A percentile compares a stretch with the other conserved stretches of the same genome.
These are phyloP conservation scores for Scaptomyza montana DNA, from an alignment of 1,140 invertebrate species.

Conservation along the genomic window DNA sequence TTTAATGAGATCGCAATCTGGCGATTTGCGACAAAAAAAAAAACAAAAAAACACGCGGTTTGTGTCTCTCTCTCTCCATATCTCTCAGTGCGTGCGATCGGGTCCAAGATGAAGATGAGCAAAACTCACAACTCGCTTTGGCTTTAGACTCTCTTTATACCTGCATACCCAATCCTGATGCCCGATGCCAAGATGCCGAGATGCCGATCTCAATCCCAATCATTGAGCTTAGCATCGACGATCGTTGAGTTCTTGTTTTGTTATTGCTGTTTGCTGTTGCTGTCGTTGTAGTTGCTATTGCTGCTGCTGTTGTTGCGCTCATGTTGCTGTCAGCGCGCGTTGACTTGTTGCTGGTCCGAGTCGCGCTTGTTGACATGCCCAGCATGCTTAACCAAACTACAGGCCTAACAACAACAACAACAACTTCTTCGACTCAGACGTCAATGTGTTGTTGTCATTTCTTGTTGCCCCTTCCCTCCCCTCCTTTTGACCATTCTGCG, in stretches of 20 bases:
- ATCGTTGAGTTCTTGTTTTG: conserved; percentile 56
- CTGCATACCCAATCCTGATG: conserved; percentile 6
- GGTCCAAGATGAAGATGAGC: conserved; percentile 69
- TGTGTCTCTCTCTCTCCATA: conserved; percentile 37
- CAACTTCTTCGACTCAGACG: conserved; percentile 42
- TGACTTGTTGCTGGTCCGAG: conserved; percentile 66
- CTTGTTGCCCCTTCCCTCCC: not conserved
- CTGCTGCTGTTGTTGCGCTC: conserved; percentile 69
- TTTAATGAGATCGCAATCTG: conserved; percentile 81
- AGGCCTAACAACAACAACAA: conserved; percentile 42
- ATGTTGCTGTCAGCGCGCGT: conserved; percentile 74
- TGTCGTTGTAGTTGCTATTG: conserved; percentile 14
- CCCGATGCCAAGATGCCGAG: conserved; percentile 41
- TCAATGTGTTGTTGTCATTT: conserved; percentile 61
- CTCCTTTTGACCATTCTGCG: no score
- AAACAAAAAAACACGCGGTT: conserved; percentile 74
- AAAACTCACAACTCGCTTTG: conserved; percentile 32
- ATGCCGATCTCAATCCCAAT: conserved; percentile 71
- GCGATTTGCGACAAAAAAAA: conserved; percentile 78
- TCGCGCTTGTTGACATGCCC: conserved; percentile 79
- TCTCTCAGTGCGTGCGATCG: conserved; percentile 53
- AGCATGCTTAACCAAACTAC: conserved; percentile 72
- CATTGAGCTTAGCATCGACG: conserved; percentile 51
- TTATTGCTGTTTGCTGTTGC: conserved; percentile 34
- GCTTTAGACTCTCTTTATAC: not conserved